These are phyloP conservation scores for Idaea biselata DNA, from an alignment of 2,888 invertebrate genomes.

Conservation along the genomic window DNA sequence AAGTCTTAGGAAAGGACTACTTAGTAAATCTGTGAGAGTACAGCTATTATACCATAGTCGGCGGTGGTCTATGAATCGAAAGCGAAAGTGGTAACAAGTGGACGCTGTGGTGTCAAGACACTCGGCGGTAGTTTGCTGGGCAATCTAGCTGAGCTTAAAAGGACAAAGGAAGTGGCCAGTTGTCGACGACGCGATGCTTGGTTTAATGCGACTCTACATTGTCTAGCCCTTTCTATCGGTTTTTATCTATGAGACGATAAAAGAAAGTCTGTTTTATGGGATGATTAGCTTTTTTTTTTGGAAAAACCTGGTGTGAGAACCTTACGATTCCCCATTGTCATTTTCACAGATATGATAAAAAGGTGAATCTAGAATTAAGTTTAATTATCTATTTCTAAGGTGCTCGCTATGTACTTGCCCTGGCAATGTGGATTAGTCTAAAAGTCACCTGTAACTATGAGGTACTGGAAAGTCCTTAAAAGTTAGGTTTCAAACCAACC, in stretches of 20 bases:
- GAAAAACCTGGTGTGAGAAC: too few relatives aligned
- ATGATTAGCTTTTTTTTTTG: too few relatives aligned
- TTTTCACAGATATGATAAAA: too few relatives aligned
- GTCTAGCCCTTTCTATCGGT: constrained; percentile 9
- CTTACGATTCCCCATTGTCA: too few relatives aligned
- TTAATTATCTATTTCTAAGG: too few relatives aligned
- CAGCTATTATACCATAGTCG: constrained; percentile 21
- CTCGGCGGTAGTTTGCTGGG: constrained; percentile 20
- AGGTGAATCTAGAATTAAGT: too few relatives aligned
- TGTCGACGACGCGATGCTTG: constrained; percentile 31
- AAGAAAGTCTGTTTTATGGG: too few relatives aligned
- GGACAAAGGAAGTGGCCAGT: constrained; percentile 56
- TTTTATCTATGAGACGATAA: neutral
- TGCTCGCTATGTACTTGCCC: too few relatives aligned
- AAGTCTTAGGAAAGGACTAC: constrained; percentile 10
- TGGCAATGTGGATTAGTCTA: too few relatives aligned
- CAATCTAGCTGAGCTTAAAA: constrained; percentile 40
- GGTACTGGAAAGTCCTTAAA: too few relatives aligned
- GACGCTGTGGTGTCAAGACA: constrained; percentile 30
- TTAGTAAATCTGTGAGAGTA: constrained; percentile 3
- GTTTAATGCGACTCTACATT: constrained; percentile 25
- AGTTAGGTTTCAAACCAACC: too few relatives aligned
- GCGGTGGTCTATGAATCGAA: constrained; percentile 46
- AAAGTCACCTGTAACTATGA: too few relatives aligned
- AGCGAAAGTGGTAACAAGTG: constrained; percentile 69